phyloP scores from a whole-genome alignment of 1,140 invertebrate genomes.

The Pectinophora gossypiella region DNA sequence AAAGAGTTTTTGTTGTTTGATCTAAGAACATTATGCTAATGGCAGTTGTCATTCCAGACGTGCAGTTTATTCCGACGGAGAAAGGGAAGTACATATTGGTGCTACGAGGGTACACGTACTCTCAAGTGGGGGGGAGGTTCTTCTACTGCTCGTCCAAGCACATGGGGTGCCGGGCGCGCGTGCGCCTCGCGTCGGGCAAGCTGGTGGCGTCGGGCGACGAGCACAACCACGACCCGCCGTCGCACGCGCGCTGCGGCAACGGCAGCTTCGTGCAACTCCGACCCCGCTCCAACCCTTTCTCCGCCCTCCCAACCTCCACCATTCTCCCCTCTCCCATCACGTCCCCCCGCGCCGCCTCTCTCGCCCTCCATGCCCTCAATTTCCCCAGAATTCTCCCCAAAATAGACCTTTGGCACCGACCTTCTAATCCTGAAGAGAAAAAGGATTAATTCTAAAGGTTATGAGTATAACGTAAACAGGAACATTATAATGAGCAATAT shows the following conservation, averaged over 20 bases:
- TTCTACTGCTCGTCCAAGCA: conserved; percentile 70
- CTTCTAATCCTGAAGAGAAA: conserved; percentile 41
- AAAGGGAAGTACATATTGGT: conserved; percentile 68
- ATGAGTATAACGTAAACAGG: neutral
- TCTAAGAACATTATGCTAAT: too few relatives aligned
- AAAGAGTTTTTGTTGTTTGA: too few relatives aligned
- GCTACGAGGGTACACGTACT: conserved; percentile 63
- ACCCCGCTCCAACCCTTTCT: conserved; percentile 38
- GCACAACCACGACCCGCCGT: conserved; percentile 62
- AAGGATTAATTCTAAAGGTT: conserved; percentile 25
- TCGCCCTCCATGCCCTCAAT: conserved; percentile 52
- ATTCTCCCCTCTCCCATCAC: conserved; percentile 42
- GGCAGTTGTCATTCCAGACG: conserved; percentile 40
- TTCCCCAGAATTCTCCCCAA: conserved; percentile 58
- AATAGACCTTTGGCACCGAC: conserved; percentile 54
- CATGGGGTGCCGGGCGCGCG: conserved; percentile 60
- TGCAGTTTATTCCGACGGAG: conserved; percentile 68
- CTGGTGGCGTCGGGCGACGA: conserved; percentile 51
- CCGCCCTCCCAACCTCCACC: conserved; percentile 40
- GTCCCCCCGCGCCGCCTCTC: conserved; percentile 37
- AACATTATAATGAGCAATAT: neutral
- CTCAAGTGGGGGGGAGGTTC: conserved; percentile 64
- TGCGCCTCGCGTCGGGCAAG: conserved; percentile 48
- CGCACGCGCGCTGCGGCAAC: conserved; percentile 61
- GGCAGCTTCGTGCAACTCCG: conserved; percentile 61